phyloP scores from a whole-genome alignment of 2,113 vertebrate species.

The Arenaria interpres region DNA sequence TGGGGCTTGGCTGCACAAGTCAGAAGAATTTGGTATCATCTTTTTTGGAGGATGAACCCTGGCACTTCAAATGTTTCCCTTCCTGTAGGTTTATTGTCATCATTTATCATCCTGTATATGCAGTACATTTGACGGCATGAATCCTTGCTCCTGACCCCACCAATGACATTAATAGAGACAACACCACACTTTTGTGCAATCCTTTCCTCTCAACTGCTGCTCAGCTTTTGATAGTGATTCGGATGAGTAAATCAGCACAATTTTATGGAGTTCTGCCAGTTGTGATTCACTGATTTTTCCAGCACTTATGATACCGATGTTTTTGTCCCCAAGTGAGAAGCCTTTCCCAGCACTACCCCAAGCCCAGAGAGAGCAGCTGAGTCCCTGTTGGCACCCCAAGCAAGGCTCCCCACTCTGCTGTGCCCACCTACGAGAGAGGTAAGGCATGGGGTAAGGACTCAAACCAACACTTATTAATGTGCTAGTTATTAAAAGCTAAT shows the following conservation, averaged over 20 bases:
- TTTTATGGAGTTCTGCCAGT: constrained; percentile 6
- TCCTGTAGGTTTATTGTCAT: neutral
- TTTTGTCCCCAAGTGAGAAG: neutral
- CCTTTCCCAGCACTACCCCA: neutral
- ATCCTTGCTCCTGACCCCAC: neutral
- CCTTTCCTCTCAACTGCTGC: neutral
- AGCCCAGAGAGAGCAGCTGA: neutral
- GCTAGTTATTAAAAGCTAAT: neutral
- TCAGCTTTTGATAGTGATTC: neutral
- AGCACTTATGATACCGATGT: neutral
- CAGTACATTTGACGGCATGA: neutral
- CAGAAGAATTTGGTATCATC: neutral
- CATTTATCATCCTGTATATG: neutral
- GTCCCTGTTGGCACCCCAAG: neutral
- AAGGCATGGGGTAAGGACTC: rapidly evolving
- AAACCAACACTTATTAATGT: neutral
- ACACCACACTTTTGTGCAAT: neutral
- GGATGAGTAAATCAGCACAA: neutral
- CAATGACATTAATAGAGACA: neutral
- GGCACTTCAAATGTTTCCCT: neutral
- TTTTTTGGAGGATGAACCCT: neutral
- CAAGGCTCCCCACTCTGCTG: neutral
- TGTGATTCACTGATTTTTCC: constrained; percentile 25
- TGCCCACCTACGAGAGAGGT: rapidly evolving
- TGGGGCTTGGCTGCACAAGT: neutral